Base-by-base conservation (phyloP, 1,140 invertebrate genomes). In the Sminthurides bifidus region DNA sequence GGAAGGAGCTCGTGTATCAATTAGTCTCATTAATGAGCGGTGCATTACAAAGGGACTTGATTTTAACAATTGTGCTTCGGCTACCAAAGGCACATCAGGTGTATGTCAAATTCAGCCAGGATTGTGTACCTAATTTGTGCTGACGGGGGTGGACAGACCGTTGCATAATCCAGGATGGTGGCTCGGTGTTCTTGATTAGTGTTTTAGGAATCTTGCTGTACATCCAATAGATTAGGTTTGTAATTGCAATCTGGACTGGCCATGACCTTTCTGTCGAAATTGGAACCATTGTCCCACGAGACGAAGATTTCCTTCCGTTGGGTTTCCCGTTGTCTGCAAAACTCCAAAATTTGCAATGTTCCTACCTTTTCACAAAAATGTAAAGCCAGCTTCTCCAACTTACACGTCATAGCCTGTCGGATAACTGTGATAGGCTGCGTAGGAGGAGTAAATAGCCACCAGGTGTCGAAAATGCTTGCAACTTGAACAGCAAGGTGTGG, bases 191-290 rank as follows among this genome's bases (percentile, higher is more conserved):
- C 14, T 56, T 48, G 3, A 26, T 27, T 6, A 12, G 1, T 35
- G 33, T 49, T n/a, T 56, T 41, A 6, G 19, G 23, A 27, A 48
- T 48, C 14, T 49, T 48, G 10, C n/a, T 14, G 38, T 49, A 55
- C n/a, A 59, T 55, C 10, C 58, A 53, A n/a, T 49, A 35, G 1
- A 59, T 55, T 1, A 59, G 15, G 33, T 59, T 59, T 3, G 51
- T 24, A 0, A 29, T 15, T 15, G 52, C 30, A 8, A n/a, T 26
- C 29, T 6, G 21, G 14, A n/a, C 35, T 31, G 1, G 52, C 46
- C 5, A 59, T 19, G 3, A 55, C 14, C 26, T 49, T 53, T 0
- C 33, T 35, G 12, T 51, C 38, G 27, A 59, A 59, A 8, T 27
- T 59, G 14, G 54, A 52, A n/a, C 58, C 58, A 15, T 48, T 30